These are phyloP conservation scores for Plotosus lineatus DNA, from an alignment of 2,113 vertebrate species.

Conservation along the genomic window DNA sequence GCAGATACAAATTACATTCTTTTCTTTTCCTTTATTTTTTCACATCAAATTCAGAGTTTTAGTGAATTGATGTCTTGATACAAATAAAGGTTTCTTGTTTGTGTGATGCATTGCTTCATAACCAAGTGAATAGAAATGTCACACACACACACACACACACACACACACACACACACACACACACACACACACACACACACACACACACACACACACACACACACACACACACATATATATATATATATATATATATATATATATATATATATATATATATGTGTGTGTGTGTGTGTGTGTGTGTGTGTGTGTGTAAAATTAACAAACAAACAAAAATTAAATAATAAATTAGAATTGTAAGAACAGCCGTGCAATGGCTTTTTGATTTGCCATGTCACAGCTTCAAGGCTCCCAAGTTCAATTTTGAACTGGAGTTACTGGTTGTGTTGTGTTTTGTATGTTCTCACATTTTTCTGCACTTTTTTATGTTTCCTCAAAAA, in stretches of 20 bases:
- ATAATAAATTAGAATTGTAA: neutral
- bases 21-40: neutral
- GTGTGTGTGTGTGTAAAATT: too few relatives aligned
- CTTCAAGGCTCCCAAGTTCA: neutral
- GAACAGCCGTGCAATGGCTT: neutral
- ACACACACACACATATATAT: too few relatives aligned
- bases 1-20: neutral
- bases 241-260: too few relatives aligned
- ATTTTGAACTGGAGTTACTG: neutral
- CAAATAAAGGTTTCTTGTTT: neutral
- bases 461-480: neutral
- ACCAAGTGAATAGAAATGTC: neutral
- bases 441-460: neutral
- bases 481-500: neutral
- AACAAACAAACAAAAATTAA: too few relatives aligned
- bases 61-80: neutral
- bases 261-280: too few relatives aligned
- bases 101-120: neutral
- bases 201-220: too few relatives aligned
- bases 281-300: too few relatives aligned
- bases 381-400: neutral
- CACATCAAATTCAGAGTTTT: neutral
- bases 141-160: too few relatives aligned
- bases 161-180: too few relatives aligned
- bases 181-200: too few relatives aligned